Conservation (phyloP, 2,888 invertebrate genomes). For the Mantis religiosa region DNA sequence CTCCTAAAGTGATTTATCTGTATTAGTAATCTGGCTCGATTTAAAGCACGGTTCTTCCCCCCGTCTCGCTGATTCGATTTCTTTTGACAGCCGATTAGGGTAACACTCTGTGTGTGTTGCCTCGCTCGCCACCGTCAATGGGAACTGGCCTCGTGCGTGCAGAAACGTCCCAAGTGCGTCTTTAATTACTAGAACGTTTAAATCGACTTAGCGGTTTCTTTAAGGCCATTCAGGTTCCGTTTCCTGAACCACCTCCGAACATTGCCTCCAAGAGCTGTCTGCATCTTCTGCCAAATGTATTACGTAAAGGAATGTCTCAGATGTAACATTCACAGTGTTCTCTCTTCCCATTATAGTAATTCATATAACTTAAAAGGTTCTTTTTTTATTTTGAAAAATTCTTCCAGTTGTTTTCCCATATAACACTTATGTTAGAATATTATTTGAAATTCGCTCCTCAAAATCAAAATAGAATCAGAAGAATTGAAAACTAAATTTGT, state of each 20-base stretch:
- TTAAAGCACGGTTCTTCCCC: neutral
- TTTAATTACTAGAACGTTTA: neutral
- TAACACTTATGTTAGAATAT: no score
- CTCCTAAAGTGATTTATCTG: neutral
- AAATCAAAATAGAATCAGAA: no score
- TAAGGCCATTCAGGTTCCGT: neutral
- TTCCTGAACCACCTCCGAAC: neutral
- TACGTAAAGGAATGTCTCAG: no score
- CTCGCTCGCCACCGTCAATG: neutral
- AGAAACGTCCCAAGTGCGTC: neutral
- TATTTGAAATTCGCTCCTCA: no score
- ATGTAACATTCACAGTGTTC: no score
- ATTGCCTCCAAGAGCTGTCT: no score
- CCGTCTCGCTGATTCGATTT: slow-evolving; percentile 9
- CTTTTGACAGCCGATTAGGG: slow-evolving; percentile 13
- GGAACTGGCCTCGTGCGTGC: neutral
- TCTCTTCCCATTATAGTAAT: no score
- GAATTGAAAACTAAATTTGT: no score
- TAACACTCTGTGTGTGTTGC: neutral
- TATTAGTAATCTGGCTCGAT: neutral
- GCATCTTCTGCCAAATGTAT: no score
- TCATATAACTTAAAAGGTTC: no score
- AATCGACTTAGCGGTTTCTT: neutral
- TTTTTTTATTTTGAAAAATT: no score
- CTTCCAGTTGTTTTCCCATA: no score